Conservation (phyloP, 1,140 invertebrate genomes). For the Armadillidium nasatum region DNA sequence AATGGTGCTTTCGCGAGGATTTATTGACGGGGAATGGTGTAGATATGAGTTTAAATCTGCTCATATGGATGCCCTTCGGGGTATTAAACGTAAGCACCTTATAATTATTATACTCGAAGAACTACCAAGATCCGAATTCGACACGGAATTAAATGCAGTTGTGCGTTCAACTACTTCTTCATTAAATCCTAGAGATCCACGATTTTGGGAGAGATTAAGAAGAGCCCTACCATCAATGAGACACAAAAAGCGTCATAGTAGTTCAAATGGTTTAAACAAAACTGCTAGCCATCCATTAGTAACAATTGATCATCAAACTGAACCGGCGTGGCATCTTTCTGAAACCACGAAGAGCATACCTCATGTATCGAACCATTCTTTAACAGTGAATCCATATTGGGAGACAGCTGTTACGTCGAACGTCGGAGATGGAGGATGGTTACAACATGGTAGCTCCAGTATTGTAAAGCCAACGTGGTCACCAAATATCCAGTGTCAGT, state of each 20-base stretch:
- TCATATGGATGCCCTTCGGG: conserved; percentile 42
- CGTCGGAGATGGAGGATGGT: conserved; percentile 32
- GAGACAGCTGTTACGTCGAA: conserved; percentile 40
- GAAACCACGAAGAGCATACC: conserved; percentile 31
- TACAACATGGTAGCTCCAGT: conserved; percentile 21
- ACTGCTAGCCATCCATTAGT: conserved; percentile 33
- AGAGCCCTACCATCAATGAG: conserved; percentile 34
- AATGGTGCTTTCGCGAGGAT: conserved; percentile 73
- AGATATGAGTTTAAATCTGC: conserved; percentile 76
- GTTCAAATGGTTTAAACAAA: conserved; percentile 25
- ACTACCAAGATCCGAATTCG: conserved; percentile 36
- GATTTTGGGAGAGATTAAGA: conserved; percentile 43
- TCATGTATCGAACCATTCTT: conserved; percentile 24
- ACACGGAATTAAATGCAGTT: conserved; percentile 35
- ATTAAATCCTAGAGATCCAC: conserved; percentile 35
- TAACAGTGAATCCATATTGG: conserved; percentile 43
- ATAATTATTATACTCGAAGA: conserved; percentile 41
- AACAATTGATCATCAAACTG: conserved; percentile 32
- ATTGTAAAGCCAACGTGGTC: conserved; percentile 24
- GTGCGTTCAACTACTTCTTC: conserved; percentile 32
- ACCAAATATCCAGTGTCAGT: conserved; percentile 21
- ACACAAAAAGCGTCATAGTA: conserved; percentile 20
- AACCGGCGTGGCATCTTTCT: conserved; percentile 31
- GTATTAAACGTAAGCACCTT: conserved; percentile 32
- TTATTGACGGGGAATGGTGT: conserved; percentile 80